Conservation (phyloP, 2,113 vertebrate genomes). For the Ctenomys sociabilis region DNA sequence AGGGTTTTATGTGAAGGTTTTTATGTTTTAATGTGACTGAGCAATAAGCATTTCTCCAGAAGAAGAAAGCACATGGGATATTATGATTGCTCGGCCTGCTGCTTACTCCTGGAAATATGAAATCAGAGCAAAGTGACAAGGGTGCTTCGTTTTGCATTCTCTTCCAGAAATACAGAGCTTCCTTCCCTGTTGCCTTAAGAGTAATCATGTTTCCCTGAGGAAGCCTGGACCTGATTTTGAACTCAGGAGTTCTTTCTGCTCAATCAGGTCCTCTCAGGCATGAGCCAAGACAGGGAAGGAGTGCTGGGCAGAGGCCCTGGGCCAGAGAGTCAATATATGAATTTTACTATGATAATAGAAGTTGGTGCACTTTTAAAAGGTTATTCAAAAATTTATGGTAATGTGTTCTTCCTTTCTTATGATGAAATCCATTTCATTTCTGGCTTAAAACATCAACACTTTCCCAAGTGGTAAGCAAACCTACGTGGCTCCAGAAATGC, state of each 20-base stretch:
- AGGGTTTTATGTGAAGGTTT: slow-evolving; percentile 2
- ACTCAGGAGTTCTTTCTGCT: slow-evolving; percentile 58
- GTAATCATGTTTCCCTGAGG: neutral
- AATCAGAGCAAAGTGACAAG: neutral
- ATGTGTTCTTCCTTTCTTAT: slow-evolving; percentile 55
- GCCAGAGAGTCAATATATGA: slow-evolving; percentile 65
- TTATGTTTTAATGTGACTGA: neutral
- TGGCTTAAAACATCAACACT: slow-evolving; percentile 7
- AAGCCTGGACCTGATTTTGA: slow-evolving; percentile 49
- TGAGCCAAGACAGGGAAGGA: slow-evolving; percentile 16
- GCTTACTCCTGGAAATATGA: neutral
- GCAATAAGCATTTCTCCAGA: slow-evolving; percentile 31
- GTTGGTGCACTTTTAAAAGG: slow-evolving; percentile 38
- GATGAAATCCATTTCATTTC: slow-evolving; percentile 52
- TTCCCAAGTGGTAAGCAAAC: slow-evolving; percentile 23
- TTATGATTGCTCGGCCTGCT: neutral
- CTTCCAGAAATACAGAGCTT: neutral
- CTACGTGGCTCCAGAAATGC: neutral
- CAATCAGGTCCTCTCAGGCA: slow-evolving; percentile 7
- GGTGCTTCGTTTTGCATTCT: neutral
- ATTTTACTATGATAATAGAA: slow-evolving; percentile 63
- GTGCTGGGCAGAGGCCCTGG: neutral
- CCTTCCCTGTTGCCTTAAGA: neutral
- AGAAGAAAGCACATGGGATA: neutral
- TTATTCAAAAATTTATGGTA: slow-evolving; percentile 62